Conservation (phyloP, 2,888 invertebrate species). For the Sinodicranocentrus sp. region DNA sequence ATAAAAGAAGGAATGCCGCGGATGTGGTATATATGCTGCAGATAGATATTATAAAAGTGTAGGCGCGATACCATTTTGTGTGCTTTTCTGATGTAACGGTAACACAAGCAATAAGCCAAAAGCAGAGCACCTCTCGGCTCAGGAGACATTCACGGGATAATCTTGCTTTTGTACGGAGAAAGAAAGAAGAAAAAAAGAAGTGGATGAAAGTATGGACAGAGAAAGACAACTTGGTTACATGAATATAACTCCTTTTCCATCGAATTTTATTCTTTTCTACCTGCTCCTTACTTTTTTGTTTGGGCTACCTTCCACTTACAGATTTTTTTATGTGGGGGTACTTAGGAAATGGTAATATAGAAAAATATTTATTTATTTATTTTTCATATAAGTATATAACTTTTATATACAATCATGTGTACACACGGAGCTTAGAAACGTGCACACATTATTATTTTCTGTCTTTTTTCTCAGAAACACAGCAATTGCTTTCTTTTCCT, state of each 20-base stretch:
- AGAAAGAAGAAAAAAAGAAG: slow-evolving; percentile 3
- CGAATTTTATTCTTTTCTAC: slow-evolving; percentile 5
- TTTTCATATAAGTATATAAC: neutral
- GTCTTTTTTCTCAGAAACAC: neutral
- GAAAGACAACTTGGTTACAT: slow-evolving; percentile 1
- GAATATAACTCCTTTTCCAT: neutral
- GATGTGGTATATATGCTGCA: neutral
- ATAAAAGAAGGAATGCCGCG: neutral
- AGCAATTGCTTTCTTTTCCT: slow-evolving; percentile 14
- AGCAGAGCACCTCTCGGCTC: neutral
- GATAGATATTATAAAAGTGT: neutral
- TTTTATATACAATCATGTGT: neutral
- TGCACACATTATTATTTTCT: slow-evolving; percentile 26
- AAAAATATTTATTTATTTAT: too few relatives aligned
- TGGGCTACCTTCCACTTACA: neutral
- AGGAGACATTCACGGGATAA: slow-evolving; percentile 36
- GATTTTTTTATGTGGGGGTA: neutral
- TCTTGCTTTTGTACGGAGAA: slow-evolving; percentile 27
- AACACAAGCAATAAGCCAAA: slow-evolving; percentile 1
- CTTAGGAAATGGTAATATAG: slow-evolving; percentile 13
- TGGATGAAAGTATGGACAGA: slow-evolving; percentile 26
- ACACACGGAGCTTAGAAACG: neutral
- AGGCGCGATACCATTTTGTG: neutral
- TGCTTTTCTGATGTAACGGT: too few relatives aligned
- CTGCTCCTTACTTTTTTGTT: slow-evolving; percentile 7